These are phyloP conservation scores for Rhabdornis inornatus DNA, from an alignment of 2,113 vertebrate species.

Conservation along the genomic window DNA sequence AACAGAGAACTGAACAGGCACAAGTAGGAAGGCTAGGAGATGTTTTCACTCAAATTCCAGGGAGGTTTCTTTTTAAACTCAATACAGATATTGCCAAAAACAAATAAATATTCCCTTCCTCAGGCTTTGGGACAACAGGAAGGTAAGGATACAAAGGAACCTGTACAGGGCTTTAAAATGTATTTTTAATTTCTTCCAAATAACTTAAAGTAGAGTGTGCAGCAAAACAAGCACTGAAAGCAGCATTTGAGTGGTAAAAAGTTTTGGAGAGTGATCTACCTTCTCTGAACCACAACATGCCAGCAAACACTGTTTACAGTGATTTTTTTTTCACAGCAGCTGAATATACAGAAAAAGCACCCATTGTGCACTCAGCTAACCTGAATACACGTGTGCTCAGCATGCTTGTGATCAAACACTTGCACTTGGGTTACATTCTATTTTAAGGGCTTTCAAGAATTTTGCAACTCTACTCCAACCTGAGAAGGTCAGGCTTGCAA, in stretches of 20 bases:
- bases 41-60: background rate
- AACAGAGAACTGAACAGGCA: background rate
- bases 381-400: background rate
- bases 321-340: background rate
- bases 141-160: background rate
- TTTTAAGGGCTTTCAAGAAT: slow-evolving; percentile 9
- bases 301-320: background rate
- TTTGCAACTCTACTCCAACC: background rate
- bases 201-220: background rate
- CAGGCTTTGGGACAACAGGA: fast-evolving
- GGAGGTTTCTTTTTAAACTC: background rate
- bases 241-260: background rate
- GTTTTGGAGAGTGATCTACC: background rate
- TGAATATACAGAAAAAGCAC: background rate
- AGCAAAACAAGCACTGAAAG: background rate
- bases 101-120: background rate
- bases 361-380: background rate
- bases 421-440: background rate
- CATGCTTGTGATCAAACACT: background rate
- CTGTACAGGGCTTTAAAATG: background rate
- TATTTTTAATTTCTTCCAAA: background rate
- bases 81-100: background rate
- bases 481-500: background rate
- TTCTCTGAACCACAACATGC: background rate
- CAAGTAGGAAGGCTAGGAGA: background rate